Percentiles rank a stretch among this genome's conserved stretches.
Conservation (phyloP, 2,888 invertebrate genomes). For the Spisula subtruncata region DNA sequence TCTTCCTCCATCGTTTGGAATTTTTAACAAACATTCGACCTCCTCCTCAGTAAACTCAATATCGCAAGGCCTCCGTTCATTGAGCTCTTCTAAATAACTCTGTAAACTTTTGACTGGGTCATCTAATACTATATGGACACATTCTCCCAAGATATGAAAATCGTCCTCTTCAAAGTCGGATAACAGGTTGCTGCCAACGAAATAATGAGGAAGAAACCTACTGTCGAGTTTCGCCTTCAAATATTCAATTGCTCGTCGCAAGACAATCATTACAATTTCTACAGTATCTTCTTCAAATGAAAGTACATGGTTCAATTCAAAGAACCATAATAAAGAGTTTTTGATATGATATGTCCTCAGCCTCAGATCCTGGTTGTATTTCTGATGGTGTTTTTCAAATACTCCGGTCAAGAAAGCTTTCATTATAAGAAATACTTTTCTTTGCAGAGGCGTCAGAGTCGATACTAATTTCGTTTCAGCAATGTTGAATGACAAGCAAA, state of each 20-base stretch:
- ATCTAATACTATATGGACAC: constrained; percentile 30
- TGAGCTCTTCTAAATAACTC: constrained; percentile 29
- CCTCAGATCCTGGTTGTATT: constrained; percentile 6
- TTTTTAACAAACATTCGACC: constrained; percentile 32
- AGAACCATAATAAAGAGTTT: constrained; percentile 66
- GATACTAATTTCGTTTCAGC: constrained; percentile 61
- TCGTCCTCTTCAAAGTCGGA: constrained; percentile 38
- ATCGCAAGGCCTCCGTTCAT: constrained; percentile 32
- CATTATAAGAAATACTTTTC: constrained; percentile 55
- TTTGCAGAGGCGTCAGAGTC: constrained; percentile 44
- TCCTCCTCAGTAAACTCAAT: constrained; percentile 44
- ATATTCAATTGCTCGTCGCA: constrained; percentile 40
- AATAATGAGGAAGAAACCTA: constrained; percentile 53
- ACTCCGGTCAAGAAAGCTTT: constrained; percentile 63
- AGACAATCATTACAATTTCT: constrained; percentile 22
- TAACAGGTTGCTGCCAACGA: constrained; percentile 54
- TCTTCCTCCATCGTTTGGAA: constrained; percentile 52
- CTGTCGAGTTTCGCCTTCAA: constrained; percentile 7
- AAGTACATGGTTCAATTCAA: constrained; percentile 48
- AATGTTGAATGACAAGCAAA: constrained; percentile 67
- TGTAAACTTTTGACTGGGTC: constrained; percentile 49
- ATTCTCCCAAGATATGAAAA: constrained; percentile 26
- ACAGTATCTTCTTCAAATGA: constrained; percentile 44
- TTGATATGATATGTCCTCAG: constrained; percentile 73
- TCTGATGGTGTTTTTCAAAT: constrained; percentile 32